Evolutionary conservation across 2,888 invertebrate genomes (phyloP).

Genomic region (Matsumyia berberina): DNA sequence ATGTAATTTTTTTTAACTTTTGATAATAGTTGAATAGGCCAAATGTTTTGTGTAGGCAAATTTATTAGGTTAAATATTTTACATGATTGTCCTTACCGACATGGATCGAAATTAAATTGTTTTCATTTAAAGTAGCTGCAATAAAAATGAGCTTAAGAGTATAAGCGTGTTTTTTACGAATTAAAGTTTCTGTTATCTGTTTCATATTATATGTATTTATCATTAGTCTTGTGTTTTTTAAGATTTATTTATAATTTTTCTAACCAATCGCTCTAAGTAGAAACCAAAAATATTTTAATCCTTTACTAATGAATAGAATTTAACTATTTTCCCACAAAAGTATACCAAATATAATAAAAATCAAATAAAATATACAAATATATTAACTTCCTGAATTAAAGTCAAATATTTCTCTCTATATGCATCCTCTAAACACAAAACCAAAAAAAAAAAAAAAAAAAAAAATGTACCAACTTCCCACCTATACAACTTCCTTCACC

Average conservation of each 20-base stretch:
- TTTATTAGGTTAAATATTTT: too few species aligned
- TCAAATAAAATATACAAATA: constrained; percentile 31
- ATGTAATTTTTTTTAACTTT: too few species aligned
- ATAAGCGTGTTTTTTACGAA: too few species aligned
- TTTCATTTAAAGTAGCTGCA: too few species aligned
- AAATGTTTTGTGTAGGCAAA: too few species aligned
- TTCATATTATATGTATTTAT: background rate
- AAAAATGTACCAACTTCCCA: constrained; percentile 58
- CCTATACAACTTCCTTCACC: constrained; percentile 51
- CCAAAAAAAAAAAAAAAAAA: constrained; percentile 58
- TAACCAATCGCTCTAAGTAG: constrained; percentile 50
- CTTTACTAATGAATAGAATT: constrained; percentile 31
- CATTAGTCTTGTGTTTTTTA: background rate
- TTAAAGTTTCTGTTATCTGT: background rate
- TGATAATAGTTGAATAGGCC: too few species aligned
- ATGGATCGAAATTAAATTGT: too few species aligned
- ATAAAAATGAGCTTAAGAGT: too few species aligned
- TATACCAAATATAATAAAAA: constrained; percentile 29
- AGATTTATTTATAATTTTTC: constrained; percentile 1
- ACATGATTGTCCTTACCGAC: too few species aligned
- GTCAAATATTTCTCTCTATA: constrained; percentile 73
- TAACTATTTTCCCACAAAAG: constrained; percentile 21
- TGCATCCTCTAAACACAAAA: constrained; percentile 66
- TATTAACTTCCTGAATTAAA: constrained; percentile 71
- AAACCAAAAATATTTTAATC: constrained; percentile 34